phyloP scores from a whole-genome alignment of 2,888 invertebrate species.

The Tinea trinotella region DNA sequence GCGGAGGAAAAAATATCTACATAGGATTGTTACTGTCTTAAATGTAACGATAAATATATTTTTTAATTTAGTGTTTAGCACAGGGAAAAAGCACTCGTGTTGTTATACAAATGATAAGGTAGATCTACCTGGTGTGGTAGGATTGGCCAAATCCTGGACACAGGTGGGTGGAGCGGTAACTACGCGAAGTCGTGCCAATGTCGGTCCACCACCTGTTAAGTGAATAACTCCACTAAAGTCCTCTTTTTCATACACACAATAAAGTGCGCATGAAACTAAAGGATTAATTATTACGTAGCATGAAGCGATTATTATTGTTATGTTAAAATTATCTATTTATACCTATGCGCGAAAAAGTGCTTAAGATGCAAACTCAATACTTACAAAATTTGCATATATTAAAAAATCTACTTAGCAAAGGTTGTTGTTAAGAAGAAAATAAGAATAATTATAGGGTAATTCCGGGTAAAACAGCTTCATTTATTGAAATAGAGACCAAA shows the following conservation, averaged over 20 bases:
- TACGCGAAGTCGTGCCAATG: conserved; percentile 81
- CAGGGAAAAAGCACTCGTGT: too few species aligned
- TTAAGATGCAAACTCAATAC: neutral
- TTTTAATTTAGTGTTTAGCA: too few species aligned
- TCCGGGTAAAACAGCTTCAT: too few species aligned
- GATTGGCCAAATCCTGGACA: conserved; percentile 59
- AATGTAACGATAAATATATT: too few species aligned
- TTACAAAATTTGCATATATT: too few species aligned
- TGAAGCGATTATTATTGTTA: neutral
- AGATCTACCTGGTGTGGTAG: conserved; percentile 8
- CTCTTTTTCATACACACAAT: neutral
- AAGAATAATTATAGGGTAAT: too few species aligned
- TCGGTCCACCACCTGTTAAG: conserved; percentile 68
- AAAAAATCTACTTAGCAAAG: too few species aligned
- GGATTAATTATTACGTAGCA: conserved; percentile 16
- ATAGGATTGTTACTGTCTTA: too few species aligned
- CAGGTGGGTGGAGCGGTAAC: conserved; percentile 76
- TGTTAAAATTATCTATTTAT: neutral
- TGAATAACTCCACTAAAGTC: conserved; percentile 24
- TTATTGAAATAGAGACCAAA: too few species aligned
- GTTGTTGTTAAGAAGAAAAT: too few species aligned
- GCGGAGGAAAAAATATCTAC: too few species aligned
- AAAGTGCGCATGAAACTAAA: neutral
- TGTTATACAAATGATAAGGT: neutral
- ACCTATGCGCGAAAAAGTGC: neutral